Evolutionary conservation across 2,888 invertebrate species (phyloP), one percentile per base, ranked within the genome.

Genomic region (Epiblema foenella): DNA sequence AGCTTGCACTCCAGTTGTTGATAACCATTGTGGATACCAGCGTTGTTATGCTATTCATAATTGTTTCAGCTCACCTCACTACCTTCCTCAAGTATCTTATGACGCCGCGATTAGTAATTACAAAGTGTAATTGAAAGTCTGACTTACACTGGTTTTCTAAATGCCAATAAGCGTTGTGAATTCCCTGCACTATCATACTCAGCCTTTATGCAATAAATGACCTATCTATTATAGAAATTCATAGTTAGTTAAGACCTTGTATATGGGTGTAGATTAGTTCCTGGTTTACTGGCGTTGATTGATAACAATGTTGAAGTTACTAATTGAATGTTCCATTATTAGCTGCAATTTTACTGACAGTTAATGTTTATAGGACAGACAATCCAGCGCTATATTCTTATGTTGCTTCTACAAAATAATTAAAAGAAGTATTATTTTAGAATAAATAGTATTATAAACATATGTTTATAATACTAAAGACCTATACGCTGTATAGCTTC

Each of bases 311-410:
- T 52, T 33, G 51, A 15, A 18, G 37, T 37, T 49, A 20, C 15
- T 64, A 54, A 54, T 64, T 39, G 52, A 64, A 64, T 63, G 63
- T 52, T 64, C 49, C 12, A 20, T 51, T 64, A 39, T 64, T 54
- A 54, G 18, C 18, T 37, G 64, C 20, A 64, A 64, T 64, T 64
- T 54, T 52, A 39, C 64, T 39, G 64, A 54, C 52, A 20, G 12
- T 64, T 10, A 39, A 52, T 39, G n/a, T 20, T 37, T 64, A 24
- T 7, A 54, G 20, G 39, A 11, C 15, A n/a, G 46, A 7, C 46
- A 46, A 15, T 5, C 2, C 33, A 33, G 0, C 33, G 8, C 33
- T 33, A 33, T 33, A 33, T 33, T 33, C 0, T 5, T 33, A 33
- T 7, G 8, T 33, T 33, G 3, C 33, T 8, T 8, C 0, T 33